phyloP scores from a whole-genome alignment of 2,888 invertebrate species.

The Cyclophora punctaria region DNA sequence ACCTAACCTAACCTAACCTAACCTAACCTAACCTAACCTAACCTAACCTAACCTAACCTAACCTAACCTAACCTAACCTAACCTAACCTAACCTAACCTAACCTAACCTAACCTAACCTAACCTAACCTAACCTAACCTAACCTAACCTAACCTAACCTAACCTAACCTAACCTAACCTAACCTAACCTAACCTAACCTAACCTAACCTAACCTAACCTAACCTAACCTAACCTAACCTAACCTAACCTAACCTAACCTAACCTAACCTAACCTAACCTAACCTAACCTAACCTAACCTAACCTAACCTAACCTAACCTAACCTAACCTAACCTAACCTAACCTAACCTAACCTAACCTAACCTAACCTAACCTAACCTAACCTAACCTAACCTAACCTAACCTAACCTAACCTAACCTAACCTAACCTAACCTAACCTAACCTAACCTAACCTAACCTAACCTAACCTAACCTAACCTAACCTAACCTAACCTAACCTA shows the following conservation, averaged over 20 bases:
- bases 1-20: not conserved
- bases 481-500: constrained; percentile 10
- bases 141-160: constrained; percentile 8
- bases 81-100: constrained; percentile 9
- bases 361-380: constrained; percentile 9
- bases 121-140: constrained; percentile 8
- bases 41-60: constrained; percentile 10
- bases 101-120: constrained; percentile 7
- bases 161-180: constrained; percentile 7
- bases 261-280: constrained; percentile 9
- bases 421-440: constrained; percentile 7
- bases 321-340: constrained; percentile 8
- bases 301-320: constrained; percentile 8
- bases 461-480: constrained; percentile 6
- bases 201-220: constrained; percentile 9
- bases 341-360: constrained; percentile 9
- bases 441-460: constrained; percentile 7
- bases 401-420: constrained; percentile 9
- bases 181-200: constrained; percentile 8
- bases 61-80: constrained; percentile 10
- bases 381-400: constrained; percentile 9
- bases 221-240: constrained; percentile 10
- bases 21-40: constrained; percentile 3
- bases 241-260: constrained; percentile 7
- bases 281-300: constrained; percentile 12